Base-by-base conservation (phyloP, 2,888 invertebrate genomes). In the Eueremaeus valkanovi region DNA sequence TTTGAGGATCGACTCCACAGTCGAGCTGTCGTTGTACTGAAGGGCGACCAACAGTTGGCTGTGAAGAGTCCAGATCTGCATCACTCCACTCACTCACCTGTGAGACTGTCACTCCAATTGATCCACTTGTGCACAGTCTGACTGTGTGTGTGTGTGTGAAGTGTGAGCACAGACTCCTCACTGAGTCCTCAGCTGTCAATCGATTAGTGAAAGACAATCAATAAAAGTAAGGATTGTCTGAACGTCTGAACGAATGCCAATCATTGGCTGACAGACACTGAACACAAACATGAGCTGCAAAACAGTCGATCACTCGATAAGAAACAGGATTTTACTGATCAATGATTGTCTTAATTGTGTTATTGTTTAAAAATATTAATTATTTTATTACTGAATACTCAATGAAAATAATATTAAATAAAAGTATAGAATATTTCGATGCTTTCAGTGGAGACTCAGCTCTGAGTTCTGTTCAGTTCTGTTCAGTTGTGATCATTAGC, bases 21-120 rank as follows among this genome's bases (percentile, higher is more conserved):
- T 77, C 2, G 74, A 42, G 8, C 78, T 74, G 68, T 81, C 79
- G 70, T 80, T 79, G 31, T 77, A 78, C 51, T 78, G 77, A 61
- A 81, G 79, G 51, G 81, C 81, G 63, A 79, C 78, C 51, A 80
- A 75, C 27, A 76, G 76, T 55, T 79, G 78, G 13, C 78, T 78
- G 55, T 79, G 77, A 36, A 79, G 78, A 13, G 77, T 72, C 78
- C 79, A 79, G 1, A 45, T 3, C 29, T 70, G 70, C 70, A 70
- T 70, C 31, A n/a, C 31, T 6, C n/a, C 9, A 5, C 51, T 13
- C 6, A 11, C n/a, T 13, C 13, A 27, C 13, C 24, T 8, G 16
- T 49, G 49, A n/a, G 8, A n/a, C 21, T 11, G 49, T n/a, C 18
- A 49, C 18, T 3, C 16, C 21, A 49, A n/a, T 5, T 18, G 49